These are phyloP conservation scores for Graphium colonna DNA, from an alignment of 2,888 invertebrate genomes.

Conservation along the genomic window DNA sequence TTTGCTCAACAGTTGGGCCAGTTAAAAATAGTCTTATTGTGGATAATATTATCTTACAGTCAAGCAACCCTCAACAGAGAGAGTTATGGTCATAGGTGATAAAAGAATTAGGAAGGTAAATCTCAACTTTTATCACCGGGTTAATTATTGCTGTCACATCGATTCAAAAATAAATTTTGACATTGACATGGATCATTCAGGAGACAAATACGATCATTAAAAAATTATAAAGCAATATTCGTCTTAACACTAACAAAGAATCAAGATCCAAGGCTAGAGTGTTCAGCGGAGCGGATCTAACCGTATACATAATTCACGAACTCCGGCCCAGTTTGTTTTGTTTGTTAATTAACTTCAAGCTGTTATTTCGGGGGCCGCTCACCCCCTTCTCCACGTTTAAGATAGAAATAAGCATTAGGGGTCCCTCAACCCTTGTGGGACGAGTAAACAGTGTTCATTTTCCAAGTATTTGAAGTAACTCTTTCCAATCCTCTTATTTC, in stretches of 20 bases:
- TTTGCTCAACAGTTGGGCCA: too few species aligned
- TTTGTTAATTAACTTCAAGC: conserved; percentile 58
- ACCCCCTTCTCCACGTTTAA: neutral
- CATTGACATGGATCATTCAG: neutral
- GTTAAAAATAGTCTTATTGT: too few species aligned
- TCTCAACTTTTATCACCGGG: too few species aligned
- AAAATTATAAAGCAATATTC: neutral
- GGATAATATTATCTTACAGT: too few species aligned
- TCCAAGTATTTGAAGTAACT: neutral
- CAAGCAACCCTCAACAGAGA: too few species aligned
- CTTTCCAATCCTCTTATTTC: too few species aligned
- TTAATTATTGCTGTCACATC: too few species aligned
- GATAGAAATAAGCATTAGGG: neutral
- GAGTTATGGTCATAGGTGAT: too few species aligned
- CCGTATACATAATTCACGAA: conserved; percentile 13
- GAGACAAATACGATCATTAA: neutral
- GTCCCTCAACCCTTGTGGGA: neutral
- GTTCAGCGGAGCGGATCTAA: conserved; percentile 7
- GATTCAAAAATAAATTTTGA: neutral
- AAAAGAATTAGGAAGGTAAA: neutral
- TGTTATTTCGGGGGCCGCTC: neutral
- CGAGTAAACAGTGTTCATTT: neutral
- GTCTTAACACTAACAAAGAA: conserved; percentile 4
- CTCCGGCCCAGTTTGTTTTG: conserved; percentile 69
- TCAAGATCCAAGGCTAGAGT: neutral